phyloP scores from a whole-genome alignment of 2,113 vertebrate species.

The Dendrocopos noguchii region DNA sequence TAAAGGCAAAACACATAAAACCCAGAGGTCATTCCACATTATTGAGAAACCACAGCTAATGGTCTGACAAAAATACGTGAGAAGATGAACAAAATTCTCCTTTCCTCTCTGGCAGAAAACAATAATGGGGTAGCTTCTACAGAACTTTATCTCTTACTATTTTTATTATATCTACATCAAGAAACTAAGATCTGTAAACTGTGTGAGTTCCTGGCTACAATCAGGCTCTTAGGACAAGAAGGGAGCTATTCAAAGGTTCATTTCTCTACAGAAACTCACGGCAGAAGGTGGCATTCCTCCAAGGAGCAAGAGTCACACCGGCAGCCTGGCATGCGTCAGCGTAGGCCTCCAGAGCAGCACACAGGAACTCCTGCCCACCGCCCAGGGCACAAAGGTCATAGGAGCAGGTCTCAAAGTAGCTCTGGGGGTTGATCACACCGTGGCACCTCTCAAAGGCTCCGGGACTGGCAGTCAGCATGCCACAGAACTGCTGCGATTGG shows the following conservation, averaged over 20 bases:
- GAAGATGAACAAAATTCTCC: not conserved
- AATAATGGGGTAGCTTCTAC: accelerated
- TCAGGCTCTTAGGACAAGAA: not conserved
- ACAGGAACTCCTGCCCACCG: slow-evolving; percentile 65
- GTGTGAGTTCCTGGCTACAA: not conserved
- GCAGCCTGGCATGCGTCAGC: slow-evolving; percentile 73
- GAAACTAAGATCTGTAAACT: not conserved
- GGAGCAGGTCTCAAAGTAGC: slow-evolving; percentile 80
- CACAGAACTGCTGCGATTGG: slow-evolving; percentile 74
- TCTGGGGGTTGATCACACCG: slow-evolving; percentile 62
- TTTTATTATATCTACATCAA: not conserved
- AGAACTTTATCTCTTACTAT: not conserved
- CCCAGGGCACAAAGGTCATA: slow-evolving; percentile 75
- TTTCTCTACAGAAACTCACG: not conserved
- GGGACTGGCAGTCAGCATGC: slow-evolving; percentile 68
- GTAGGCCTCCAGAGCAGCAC: slow-evolving; percentile 64
- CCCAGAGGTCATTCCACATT: not conserved
- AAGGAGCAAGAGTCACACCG: slow-evolving; percentile 67
- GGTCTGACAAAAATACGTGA: not conserved
- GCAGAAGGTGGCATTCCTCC: slow-evolving; percentile 73
- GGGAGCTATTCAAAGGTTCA: not conserved
- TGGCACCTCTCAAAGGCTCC: slow-evolving; percentile 80
- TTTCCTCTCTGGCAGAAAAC: not conserved
- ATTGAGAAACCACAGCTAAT: not conserved
- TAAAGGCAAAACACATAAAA: not conserved